Conservation (phyloP, 1,140 invertebrate genomes). For the Lineus longissimus region DNA sequence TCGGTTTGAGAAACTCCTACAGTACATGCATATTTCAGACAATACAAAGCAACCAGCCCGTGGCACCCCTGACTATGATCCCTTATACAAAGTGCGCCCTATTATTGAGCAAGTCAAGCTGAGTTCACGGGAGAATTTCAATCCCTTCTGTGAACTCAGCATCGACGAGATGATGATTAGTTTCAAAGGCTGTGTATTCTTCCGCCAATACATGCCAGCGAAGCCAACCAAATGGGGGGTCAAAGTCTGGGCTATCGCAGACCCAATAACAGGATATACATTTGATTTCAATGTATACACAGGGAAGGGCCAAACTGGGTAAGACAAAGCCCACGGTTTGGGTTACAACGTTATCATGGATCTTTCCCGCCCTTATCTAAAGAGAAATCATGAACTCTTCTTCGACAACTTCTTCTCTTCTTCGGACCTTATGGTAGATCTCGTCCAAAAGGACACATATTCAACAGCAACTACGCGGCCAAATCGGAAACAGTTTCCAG, state of each 20-base stretch:
- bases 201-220: slow-evolving; percentile 1
- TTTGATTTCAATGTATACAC: not conserved
- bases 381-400: not conserved
- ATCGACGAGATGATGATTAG: not conserved
- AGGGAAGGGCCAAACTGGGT: not conserved
- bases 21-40: slow-evolving; percentile 3
- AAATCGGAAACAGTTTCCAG: no score
- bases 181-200: not conserved
- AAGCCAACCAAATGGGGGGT: slow-evolving; percentile 6
- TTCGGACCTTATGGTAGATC: not conserved
- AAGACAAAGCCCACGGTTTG: not conserved
- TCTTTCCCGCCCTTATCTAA: not conserved
- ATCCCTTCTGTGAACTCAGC: not conserved
- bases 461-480: no score
- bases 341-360: not conserved
- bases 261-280: not conserved
- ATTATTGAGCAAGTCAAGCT: not conserved
- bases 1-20: not conserved
- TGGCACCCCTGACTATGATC: not conserved
- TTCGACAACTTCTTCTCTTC: slow-evolving; percentile 12
- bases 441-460: no score
- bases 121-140: not conserved
- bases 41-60: not conserved
- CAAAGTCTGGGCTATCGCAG: not conserved
- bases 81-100: not conserved